These are phyloP conservation scores for Limosa lapponica DNA, from an alignment of 2,797 vertebrate genomes.

Conservation along the genomic window DNA sequence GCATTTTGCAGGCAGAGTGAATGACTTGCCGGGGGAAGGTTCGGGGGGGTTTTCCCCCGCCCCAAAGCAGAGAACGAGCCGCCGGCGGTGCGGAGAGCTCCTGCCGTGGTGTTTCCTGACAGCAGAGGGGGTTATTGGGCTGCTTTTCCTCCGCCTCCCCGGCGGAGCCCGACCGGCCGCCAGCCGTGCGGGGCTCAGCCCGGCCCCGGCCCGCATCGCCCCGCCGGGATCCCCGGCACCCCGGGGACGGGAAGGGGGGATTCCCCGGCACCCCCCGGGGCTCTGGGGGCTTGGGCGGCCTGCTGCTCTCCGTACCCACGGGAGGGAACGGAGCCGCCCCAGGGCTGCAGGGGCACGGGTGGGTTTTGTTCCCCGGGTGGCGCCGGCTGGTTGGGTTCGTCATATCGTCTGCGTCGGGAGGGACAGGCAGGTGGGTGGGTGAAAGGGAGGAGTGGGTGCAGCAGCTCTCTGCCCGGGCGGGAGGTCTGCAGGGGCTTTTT, in stretches of 20 bases:
- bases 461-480: not conserved
- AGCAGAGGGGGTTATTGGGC: slow-evolving; percentile 55
- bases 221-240: too few species aligned
- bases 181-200: too few species aligned
- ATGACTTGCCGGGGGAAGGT: not conserved
- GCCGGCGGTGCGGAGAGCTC: fast-evolving
- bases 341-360: not conserved
- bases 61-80: not conserved
- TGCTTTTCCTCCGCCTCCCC: not conserved
- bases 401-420: fast-evolving
- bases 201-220: too few species aligned
- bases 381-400: fast-evolving
- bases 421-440: too few species aligned
- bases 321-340: not conserved
- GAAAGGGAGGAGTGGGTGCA: not conserved
- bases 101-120: not conserved
- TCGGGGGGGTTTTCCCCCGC: too few species aligned
- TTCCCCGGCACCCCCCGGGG: not conserved
- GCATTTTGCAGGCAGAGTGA: not conserved
- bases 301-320: not conserved
- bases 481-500: not conserved
- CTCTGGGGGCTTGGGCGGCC: fast-evolving
- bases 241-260: too few species aligned
- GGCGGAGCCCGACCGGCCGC: not conserved
- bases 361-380: not conserved